Base-by-base conservation (phyloP, 2,888 invertebrate genomes). In the Argyresthia goedartella region DNA sequence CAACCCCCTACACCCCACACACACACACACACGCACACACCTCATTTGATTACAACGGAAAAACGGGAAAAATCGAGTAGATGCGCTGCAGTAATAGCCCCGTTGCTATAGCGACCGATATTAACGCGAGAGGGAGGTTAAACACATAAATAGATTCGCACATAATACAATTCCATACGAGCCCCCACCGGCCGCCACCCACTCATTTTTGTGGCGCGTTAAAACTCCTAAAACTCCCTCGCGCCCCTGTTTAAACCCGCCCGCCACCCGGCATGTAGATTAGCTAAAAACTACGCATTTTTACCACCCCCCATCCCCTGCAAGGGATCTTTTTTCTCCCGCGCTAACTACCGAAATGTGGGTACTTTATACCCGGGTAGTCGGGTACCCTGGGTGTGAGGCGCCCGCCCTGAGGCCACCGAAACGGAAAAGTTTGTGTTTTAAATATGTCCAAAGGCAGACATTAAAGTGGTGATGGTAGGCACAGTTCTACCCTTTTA, bases 201-300 rank as follows among this genome's bases (percentile, higher is more conserved):
- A 66, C 69, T 73, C 80, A 81, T 82, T 84, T 82, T 82, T 81
- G 81, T 80, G 78, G 81, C 74, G 72, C 80, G 84, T 82, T 84
- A 84, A 85, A 85, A 84, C 80, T 79, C 81, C 82, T 82, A 81
- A 81, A 80, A 76, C 79, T 77, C 67, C 77, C 76, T 58, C 63
- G 63, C 67, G 59, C 62, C 63, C 61, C 53, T 36, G 39, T 49
- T 54, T 49, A 51, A 54, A 50, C 52, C 13, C 53, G 34, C 53
- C 54, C 52, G 43, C 54, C 42, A 49, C 15, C 50, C 53, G 52
- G 45, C 81, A 87, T 87, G 88, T 86, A 88, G 89, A 89, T 89
- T 89, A 89, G 89, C 88, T 89, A 89, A 89, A 52, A 89, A 89
- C 89, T 89, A 89, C 89, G 89, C 88, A 88, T 89, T 89, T 89